A percentile compares a stretch with the other conserved stretches of the same genome.
Conservation (phyloP, 2,113 vertebrate species). For the Struthio camelus region DNA sequence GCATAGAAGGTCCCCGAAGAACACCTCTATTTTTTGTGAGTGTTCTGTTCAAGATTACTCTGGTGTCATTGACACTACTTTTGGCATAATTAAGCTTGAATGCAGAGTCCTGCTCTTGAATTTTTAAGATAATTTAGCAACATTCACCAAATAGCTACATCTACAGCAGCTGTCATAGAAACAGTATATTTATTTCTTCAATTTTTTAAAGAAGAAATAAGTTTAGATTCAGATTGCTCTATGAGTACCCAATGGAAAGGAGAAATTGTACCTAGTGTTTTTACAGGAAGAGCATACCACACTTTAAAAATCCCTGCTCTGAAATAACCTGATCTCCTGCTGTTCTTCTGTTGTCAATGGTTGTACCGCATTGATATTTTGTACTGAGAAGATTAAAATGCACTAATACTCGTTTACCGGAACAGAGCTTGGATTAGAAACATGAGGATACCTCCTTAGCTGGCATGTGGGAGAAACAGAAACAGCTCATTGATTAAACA, state of each 20-base stretch:
- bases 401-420: neutral
- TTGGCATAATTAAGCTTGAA: conserved; percentile 7
- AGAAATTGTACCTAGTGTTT: neutral
- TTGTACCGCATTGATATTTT: neutral
- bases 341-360: neutral
- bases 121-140: neutral
- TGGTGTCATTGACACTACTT: neutral
- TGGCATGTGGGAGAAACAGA: rapidly evolving
- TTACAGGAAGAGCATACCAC: neutral
- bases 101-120: neutral
- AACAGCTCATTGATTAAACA: rapidly evolving
- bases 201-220: neutral
- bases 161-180: neutral
- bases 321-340: neutral
- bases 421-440: neutral
- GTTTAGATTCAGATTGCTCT: neutral
- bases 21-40: neutral
- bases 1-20: neutral
- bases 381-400: neutral
- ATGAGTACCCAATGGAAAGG: neutral
- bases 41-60: conserved; percentile 8
- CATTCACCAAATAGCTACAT: neutral
- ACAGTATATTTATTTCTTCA: neutral
- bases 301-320: neutral
- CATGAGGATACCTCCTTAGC: neutral